A percentile compares a stretch with the other conserved stretches of the same genome.
Conservation (phyloP, 2,113 vertebrate genomes). For the Coreoperca whiteheadi region DNA sequence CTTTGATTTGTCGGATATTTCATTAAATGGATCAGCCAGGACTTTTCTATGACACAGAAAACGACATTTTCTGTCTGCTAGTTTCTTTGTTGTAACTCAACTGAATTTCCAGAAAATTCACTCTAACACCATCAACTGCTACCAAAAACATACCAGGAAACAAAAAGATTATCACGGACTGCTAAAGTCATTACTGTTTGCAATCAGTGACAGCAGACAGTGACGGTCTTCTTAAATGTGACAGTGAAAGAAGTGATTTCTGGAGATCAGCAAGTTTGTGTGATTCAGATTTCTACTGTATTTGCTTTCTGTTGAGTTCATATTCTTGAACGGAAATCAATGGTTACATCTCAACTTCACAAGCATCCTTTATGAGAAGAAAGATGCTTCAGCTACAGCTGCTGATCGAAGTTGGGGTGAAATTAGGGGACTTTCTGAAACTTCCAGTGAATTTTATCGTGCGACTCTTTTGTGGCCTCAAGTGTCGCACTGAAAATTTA, state of each 20-base stretch:
- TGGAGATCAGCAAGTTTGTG: neutral
- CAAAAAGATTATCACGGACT: no score
- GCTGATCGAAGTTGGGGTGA: neutral
- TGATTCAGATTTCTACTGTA: neutral
- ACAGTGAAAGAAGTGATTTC: neutral
- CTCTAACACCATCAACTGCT: neutral
- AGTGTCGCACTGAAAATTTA: constrained; percentile 18
- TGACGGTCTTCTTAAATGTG: no score
- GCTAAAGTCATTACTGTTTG: no score
- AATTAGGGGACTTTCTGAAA: neutral
- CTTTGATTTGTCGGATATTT: neutral
- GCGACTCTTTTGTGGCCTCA: neutral
- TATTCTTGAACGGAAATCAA: neutral
- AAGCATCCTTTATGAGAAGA: neutral
- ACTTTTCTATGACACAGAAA: neutral
- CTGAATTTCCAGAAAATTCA: neutral
- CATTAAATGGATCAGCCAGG: neutral
- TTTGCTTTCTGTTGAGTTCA: neutral
- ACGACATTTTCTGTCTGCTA: neutral
- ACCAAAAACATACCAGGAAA: no score
- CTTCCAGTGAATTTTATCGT: neutral
- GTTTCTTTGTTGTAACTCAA: neutral
- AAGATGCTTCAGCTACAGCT: neutral
- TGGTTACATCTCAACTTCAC: neutral
- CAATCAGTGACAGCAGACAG: no score